Evolutionary conservation across 2,888 invertebrate species (phyloP), one percentile per base, ranked within the genome.

Genomic region (Selenia dentaria): DNA sequence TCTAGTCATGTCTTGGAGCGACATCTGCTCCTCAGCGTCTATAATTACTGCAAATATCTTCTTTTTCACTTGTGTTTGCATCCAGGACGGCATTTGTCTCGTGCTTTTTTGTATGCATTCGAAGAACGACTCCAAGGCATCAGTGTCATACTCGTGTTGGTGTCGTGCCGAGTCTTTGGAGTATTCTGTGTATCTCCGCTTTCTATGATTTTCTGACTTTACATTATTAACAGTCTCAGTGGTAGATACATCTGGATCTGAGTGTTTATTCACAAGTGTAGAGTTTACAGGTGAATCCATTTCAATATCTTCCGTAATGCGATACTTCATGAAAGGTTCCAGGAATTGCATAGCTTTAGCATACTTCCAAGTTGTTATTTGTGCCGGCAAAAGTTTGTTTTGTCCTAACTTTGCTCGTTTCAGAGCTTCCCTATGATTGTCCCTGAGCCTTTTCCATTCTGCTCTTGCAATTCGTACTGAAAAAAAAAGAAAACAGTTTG

Each of bases 21-120:
- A 77, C 5, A 87, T 57, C 27, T 64, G 64, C 61, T 89, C 87
- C 48, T 89, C 88, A 0, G 88, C 83, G 13, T 87, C 83, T 42
- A 88, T 88, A 10, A 89, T 80, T 2, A 87, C 79, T 0, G 80
- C 82, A 48, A 89, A 89, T 62, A 88, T 85, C 62, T 82, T 89
- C 57, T 87, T 89, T 55, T 89, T 89, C 0, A 89, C 85, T 68
- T 85, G 86, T 1, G 87, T 89, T 64, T 88, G 88, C 83, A 89
- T 85, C 84, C 83, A 86, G 6, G 55, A 65, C 0, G 88, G 87
- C 88, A 89, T 87, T 36, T 78, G 79, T 60, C 79, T 72, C 0
- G 88, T 84, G 28, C 83, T 83, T 55, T 85, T 79, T 25, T 81
- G 63, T 31, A 86, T 76, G 40, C 85, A 86, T 44, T 80, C 80